Evolutionary conservation across 1,140 invertebrate genomes (phyloP).

Genomic region (Brevipalpus yothersi): DNA sequence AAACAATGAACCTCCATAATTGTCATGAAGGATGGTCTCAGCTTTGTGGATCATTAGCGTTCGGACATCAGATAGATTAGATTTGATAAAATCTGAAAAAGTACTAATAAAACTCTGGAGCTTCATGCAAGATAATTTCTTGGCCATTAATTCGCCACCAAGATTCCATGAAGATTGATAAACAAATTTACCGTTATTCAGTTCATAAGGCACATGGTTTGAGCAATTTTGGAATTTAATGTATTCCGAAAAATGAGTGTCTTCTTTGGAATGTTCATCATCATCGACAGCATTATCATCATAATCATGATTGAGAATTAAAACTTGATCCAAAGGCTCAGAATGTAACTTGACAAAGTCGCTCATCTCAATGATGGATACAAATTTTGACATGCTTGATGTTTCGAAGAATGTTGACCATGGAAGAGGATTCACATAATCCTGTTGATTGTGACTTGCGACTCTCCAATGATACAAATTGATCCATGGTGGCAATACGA

Average conservation of each 20-base stretch:
- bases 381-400: conserved; percentile 42
- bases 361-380: conserved; percentile 49
- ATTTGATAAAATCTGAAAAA: neutral
- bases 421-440: conserved; percentile 14
- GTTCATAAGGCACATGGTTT: neutral
- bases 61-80: conserved; percentile 19
- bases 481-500: conserved; percentile 65
- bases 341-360: conserved; percentile 44
- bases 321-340: neutral
- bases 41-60: conserved; percentile 56
- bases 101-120: conserved; percentile 47
- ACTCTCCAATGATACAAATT: conserved; percentile 65
- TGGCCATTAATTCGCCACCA: conserved; percentile 26
- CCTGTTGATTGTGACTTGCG: conserved; percentile 23
- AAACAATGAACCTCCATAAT: conserved; percentile 51
- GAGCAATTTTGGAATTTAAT: neutral
- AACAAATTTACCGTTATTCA: neutral
- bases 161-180: neutral
- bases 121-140: conserved; percentile 43
- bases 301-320: neutral
- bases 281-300: neutral
- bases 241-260: too few relatives aligned
- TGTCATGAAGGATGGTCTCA: conserved; percentile 64
- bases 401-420: conserved; percentile 77
- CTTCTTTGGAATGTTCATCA: neutral